Base-by-base conservation (phyloP, 2,888 invertebrate genomes). In the Exephanes ischioxanthus region DNA sequence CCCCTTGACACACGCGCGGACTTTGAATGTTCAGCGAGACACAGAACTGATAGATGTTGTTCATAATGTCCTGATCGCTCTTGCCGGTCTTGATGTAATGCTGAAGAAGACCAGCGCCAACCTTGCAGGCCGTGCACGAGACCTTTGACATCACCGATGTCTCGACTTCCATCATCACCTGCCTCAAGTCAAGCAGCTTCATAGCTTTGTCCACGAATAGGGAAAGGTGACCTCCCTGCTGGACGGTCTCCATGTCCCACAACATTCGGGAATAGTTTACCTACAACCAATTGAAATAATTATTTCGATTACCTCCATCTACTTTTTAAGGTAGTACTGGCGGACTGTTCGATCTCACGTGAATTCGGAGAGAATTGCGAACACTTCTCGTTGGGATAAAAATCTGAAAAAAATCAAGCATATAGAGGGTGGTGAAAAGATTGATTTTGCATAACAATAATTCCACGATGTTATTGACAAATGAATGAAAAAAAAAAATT, bases 101-200 rank as follows among this genome's bases (percentile, higher is more conserved):
- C 93, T 97, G 97, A 33, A 98, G 94, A 45, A 98, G 94, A 0
- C 98, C 97, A 68, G 98, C 97, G 1, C 97, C 97, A 94, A 93
- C 97, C 94, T 97, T 97, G 92, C 98, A 98, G 11, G 98, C 98
- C 2, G 98, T 98, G 92, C 98, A 98, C 0, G 98, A 98, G 0
- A 98, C 98, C 94, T 97, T 97, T 0, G 98, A 98, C 97, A 98
- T 97, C n/a, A 98, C 97, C 68, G 97, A 97, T 90, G 98, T 98
- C 94, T 98, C 98, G 71, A 98, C 97, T 95, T 98, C 98, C 90
- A 95, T 95, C 77, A 97, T 96, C 0, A 98, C 98, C 95, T 98
- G 97, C 92, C 97, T 97, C 72, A 98, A 94, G 94, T 98, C 98
- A 53, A 98, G 95, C 76, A 98, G 94, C 92, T 97, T 97, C 83